Conservation (phyloP, 64 coral and sea anemone genomes). For the Anthopleura sola region DNA sequence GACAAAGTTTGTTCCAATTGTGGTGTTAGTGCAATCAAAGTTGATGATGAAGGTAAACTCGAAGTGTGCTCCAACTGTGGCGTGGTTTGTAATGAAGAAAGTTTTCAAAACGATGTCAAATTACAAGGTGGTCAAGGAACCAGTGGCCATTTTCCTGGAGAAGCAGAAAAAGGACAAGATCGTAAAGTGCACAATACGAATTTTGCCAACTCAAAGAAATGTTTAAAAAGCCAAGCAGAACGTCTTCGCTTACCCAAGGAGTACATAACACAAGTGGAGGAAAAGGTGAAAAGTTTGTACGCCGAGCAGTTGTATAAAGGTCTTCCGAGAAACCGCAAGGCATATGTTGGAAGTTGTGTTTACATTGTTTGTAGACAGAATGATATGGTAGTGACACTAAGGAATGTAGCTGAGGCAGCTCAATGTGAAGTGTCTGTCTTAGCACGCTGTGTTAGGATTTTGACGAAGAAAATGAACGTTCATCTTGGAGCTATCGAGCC, state of each 20-base stretch:
- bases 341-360: neutral
- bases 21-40: neutral
- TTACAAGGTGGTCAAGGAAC: neutral
- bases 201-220: neutral
- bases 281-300: neutral
- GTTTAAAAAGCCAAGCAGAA: neutral
- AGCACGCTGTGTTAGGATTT: neutral
- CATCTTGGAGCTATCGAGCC: neutral
- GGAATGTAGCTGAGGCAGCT: neutral
- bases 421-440: neutral
- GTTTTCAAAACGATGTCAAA: neutral
- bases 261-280: neutral
- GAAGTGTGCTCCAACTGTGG: constrained; percentile 16
- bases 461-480: neutral
- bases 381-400: neutral
- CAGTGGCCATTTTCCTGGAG: neutral
- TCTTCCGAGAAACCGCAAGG: neutral
- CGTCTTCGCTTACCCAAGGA: neutral
- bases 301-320: neutral
- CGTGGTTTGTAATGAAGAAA: constrained; percentile 7
- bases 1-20: neutral
- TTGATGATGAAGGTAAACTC: neutral
- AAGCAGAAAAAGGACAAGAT: neutral
- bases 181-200: neutral
- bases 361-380: constrained; percentile 13